Percentiles rank a stretch among this genome's conserved stretches.
phyloP scores from a whole-genome alignment of 2,113 vertebrate species.

The Galeopterus variegatus region DNA sequence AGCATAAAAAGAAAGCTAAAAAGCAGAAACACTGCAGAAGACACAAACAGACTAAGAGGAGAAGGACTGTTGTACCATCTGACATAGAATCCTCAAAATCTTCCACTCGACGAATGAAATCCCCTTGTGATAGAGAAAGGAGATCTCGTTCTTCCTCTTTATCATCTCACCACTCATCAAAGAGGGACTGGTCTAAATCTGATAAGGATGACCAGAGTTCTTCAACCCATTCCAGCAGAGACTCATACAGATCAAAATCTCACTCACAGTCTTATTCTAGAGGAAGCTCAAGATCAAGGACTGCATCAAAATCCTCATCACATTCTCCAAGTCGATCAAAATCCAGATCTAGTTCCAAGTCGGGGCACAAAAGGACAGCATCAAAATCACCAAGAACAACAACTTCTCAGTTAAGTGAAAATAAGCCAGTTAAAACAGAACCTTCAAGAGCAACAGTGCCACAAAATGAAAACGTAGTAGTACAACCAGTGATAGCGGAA shows the following conservation, averaged over 20 bases:
- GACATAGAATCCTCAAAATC: conserved; percentile 90
- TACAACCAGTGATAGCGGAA: conserved; percentile 89
- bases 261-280: conserved; percentile 90
- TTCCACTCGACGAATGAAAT: conserved; percentile 87
- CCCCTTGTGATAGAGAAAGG: conserved; percentile 84
- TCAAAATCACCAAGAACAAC: conserved; percentile 89
- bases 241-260: conserved; percentile 90
- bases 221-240: conserved; percentile 89
- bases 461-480: conserved; percentile 86
- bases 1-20: conserved; percentile 96
- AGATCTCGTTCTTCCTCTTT: conserved; percentile 90
- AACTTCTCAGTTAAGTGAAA: conserved; percentile 85
- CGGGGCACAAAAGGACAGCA: conserved; percentile 86
- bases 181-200: conserved; percentile 90
- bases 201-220: conserved; percentile 90
- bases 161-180: conserved; percentile 89
- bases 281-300: conserved; percentile 88
- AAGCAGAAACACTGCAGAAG: conserved; percentile 95
- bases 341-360: conserved; percentile 92
- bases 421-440: conserved; percentile 88
- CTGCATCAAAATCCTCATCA: conserved; percentile 79
- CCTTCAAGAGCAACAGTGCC: conserved; percentile 83
- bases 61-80: conserved; percentile 84
- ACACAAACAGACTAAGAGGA: conserved; percentile 92
- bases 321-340: conserved; percentile 88